Percentiles rank a stretch among this genome's conserved stretches.
phyloP scores from a whole-genome alignment of 2,113 vertebrate genomes.

The Leucopternis melanops region DNA sequence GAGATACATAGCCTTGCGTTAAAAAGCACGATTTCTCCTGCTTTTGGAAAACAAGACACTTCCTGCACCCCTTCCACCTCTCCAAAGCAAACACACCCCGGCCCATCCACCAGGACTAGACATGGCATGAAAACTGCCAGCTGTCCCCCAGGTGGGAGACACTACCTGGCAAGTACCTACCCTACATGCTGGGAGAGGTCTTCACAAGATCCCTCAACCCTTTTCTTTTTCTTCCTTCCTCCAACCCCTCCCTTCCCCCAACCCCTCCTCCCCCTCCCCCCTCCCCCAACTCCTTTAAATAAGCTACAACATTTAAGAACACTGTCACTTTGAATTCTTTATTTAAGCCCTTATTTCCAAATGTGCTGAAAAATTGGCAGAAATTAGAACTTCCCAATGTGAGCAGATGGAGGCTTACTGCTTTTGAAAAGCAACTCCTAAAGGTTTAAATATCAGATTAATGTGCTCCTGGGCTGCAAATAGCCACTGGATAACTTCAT shows the following conservation, averaged over 20 bases:
- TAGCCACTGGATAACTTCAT: background rate
- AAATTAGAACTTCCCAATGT: background rate
- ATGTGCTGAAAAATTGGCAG: background rate
- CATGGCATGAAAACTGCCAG: background rate
- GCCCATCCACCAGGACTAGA: background rate
- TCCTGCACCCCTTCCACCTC: background rate
- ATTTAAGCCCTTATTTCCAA: background rate
- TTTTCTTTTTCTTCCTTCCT: background rate
- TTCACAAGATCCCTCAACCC: background rate
- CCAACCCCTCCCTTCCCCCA: background rate
- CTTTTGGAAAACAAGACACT: background rate
- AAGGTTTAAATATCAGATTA: background rate
- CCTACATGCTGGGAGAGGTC: fast-evolving
- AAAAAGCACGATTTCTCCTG: background rate
- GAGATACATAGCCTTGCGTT: background rate
- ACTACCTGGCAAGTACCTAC: no score
- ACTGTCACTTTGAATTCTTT: background rate
- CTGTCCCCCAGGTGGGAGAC: background rate
- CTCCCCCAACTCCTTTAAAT: background rate
- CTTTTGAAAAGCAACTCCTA: background rate
- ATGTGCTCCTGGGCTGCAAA: background rate
- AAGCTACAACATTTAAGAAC: background rate
- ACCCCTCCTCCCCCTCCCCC: no score
- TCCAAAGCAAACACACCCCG: background rate
- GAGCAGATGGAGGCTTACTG: background rate